Evolutionary conservation across 2,113 vertebrate genomes (phyloP).

Genomic region (Phycodurus eques): DNA sequence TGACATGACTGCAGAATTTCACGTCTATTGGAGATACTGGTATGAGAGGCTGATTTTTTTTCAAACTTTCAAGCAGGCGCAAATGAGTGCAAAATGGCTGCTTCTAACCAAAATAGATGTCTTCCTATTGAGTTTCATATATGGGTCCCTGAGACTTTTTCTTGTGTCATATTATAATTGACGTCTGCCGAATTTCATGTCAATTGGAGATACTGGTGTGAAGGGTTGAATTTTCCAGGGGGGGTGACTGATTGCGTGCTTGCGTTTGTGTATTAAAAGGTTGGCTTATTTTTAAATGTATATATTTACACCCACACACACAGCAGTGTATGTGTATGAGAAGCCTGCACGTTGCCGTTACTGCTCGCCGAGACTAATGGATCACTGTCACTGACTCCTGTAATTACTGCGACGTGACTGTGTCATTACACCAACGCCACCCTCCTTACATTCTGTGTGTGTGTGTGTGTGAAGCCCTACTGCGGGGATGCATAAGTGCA

Average conservation of each 20-base stretch:
- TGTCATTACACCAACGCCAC: constrained; percentile 49
- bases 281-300: constrained; percentile 8
- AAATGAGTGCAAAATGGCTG: background rate
- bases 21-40: too few species aligned
- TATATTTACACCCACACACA: background rate
- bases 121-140: background rate
- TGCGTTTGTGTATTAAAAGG: constrained; percentile 20
- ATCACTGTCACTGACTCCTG: constrained; percentile 57
- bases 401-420: constrained; percentile 58
- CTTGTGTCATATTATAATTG: background rate
- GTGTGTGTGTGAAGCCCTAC: constrained; percentile 13
- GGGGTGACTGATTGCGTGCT: background rate
- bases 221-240: background rate
- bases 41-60: background rate
- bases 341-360: constrained; percentile 10
- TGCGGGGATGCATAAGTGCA: background rate
- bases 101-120: background rate
- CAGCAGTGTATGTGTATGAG: constrained; percentile 2
- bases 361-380: constrained; percentile 45
- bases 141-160: background rate
- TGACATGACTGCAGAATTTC: too few species aligned
- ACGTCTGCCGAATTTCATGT: background rate
- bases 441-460: constrained; percentile 25
- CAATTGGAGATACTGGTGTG: background rate
- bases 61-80: background rate